Percentiles rank a stretch among this genome's conserved stretches.
These are phyloP conservation scores for Pyrochroa serraticornis DNA, from an alignment of 2,888 invertebrate genomes.

Conservation along the genomic window DNA sequence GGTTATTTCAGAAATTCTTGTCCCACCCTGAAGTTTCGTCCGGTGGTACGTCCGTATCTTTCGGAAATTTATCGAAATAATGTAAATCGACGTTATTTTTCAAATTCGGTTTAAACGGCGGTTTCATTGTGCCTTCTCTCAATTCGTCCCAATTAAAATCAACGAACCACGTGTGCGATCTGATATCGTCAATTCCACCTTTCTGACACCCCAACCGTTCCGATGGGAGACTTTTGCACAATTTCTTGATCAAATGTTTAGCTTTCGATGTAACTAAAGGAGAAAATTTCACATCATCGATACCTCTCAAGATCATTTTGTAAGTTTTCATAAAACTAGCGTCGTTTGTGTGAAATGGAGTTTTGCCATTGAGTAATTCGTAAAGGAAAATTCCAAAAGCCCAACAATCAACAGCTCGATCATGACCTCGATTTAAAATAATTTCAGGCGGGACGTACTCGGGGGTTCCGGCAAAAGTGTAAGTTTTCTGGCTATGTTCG, in stretches of 20 bases:
- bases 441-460: constrained; percentile 89
- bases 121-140: constrained; percentile 68
- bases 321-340: constrained; percentile 91
- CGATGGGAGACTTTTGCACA: constrained; percentile 66
- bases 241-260: constrained; percentile 78
- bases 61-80: constrained; percentile 86
- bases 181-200: constrained; percentile 83
- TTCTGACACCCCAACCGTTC: constrained; percentile 81
- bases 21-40: constrained; percentile 94
- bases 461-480: constrained; percentile 94
- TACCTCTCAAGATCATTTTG: constrained; percentile 84
- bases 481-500: constrained; percentile 70
- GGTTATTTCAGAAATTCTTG: constrained; percentile 71
- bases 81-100: constrained; percentile 71
- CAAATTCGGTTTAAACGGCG: constrained; percentile 75
- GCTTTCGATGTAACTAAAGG: constrained; percentile 77
- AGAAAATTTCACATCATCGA: constrained; percentile 70
- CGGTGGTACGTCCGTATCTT: constrained; percentile 78
- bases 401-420: constrained; percentile 91
- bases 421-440: constrained; percentile 81
- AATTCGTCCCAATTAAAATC: constrained; percentile 90
- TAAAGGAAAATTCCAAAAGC: constrained; percentile 86
- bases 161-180: constrained; percentile 88
- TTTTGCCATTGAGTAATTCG: constrained; percentile 83
- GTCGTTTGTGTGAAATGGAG: constrained; percentile 72